These are phyloP conservation scores for Xenotilapia leptura DNA, from an alignment of 2,113 vertebrate genomes.

Conservation along the genomic window DNA sequence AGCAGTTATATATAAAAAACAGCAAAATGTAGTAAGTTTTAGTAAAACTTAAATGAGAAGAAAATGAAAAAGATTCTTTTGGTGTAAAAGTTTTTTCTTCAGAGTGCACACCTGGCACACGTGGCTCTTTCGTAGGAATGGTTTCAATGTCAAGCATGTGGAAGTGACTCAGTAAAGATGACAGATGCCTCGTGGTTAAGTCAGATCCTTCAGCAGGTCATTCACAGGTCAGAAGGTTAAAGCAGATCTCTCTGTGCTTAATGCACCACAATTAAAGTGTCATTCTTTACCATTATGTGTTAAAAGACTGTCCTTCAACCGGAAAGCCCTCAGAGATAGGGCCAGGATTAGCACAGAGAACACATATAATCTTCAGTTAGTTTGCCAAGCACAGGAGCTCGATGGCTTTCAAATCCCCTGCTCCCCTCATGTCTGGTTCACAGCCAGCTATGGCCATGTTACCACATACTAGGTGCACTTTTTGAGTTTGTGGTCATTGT, in stretches of 20 bases:
- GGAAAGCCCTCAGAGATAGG: neutral
- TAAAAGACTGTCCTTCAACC: neutral
- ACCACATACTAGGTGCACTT: neutral
- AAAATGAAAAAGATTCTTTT: neutral
- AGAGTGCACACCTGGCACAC: neutral
- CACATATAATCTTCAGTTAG: too few species aligned
- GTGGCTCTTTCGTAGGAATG: neutral
- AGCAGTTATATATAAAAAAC: neutral
- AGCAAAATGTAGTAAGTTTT: neutral
- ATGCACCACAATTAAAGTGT: neutral
- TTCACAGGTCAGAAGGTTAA: neutral
- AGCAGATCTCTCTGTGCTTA: neutral
- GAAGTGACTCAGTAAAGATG: neutral
- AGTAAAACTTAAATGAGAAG: neutral
- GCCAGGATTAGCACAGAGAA: neutral
- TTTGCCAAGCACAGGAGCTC: neutral
- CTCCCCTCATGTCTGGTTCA: neutral
- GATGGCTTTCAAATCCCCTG: neutral
- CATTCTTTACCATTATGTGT: constrained; percentile 4
- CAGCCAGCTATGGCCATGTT: neutral
- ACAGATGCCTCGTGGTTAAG: neutral
- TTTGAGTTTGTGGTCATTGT: neutral
- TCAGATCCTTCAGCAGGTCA: neutral
- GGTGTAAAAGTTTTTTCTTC: neutral
- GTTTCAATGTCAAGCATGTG: neutral